A percentile compares a stretch with the other conserved stretches of the same genome.
Evolutionary conservation across 2,888 invertebrate genomes (phyloP).

Genomic region (Drosophila gaucha): DNA sequence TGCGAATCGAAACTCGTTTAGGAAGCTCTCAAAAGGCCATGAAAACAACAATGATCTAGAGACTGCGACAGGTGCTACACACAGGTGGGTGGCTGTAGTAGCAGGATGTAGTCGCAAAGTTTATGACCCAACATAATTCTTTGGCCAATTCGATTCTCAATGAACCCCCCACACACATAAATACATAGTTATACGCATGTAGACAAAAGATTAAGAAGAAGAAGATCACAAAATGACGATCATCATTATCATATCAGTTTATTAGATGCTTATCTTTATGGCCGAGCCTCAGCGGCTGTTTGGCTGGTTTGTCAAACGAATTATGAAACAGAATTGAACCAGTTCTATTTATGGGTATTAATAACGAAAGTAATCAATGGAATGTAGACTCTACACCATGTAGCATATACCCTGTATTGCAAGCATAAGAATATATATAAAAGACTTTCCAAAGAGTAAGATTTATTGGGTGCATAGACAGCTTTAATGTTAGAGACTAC

Average conservation of each 20-base stretch:
- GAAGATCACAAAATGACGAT: constrained; percentile 19
- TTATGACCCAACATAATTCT: constrained; percentile 20
- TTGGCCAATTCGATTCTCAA: neutral
- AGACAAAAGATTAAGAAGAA: neutral
- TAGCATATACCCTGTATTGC: too few relatives aligned
- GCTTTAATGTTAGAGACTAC: too few relatives aligned
- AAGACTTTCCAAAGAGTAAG: too few relatives aligned
- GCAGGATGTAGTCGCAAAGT: constrained; percentile 15
- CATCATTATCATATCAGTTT: constrained; percentile 64
- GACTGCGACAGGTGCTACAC: neutral
- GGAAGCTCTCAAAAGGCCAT: neutral
- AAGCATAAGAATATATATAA: too few relatives aligned
- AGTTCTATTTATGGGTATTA: constrained; percentile 3
- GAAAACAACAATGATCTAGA: neutral
- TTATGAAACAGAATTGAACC: constrained; percentile 31
- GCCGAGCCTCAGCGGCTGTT: constrained; percentile 36
- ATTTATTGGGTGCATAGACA: too few relatives aligned
- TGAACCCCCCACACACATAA: constrained; percentile 16
- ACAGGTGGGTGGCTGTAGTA: constrained; percentile 29
- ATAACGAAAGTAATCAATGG: constrained; percentile 5
- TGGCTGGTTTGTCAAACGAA: constrained; percentile 53
- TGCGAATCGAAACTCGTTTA: constrained; percentile 39
- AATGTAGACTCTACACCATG: neutral
- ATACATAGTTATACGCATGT: neutral
- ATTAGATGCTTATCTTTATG: constrained; percentile 69